A percentile compares a stretch with the other conserved stretches of the same genome.
These are phyloP conservation scores for Sclerodermus sp. DNA, from an alignment of 2,888 invertebrate species.

Conservation along the genomic window DNA sequence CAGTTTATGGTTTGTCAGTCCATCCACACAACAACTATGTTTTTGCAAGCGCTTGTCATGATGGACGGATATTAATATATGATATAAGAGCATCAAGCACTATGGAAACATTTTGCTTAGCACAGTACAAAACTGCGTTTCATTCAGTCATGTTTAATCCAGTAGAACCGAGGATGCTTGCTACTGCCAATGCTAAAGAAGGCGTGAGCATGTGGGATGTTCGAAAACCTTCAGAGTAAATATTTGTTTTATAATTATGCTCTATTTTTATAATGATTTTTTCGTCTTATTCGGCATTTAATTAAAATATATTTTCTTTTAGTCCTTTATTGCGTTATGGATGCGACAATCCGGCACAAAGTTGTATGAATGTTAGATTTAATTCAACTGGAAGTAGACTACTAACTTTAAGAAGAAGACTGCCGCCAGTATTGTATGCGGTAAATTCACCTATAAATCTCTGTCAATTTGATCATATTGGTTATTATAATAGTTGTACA, in stretches of 20 bases:
- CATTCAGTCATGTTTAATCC: conserved; percentile 96
- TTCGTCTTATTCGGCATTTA: too few relatives aligned
- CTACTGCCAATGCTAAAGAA: conserved; percentile 87
- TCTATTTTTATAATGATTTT: not conserved
- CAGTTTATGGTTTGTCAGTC: conserved; percentile 86
- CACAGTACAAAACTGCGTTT: conserved; percentile 76
- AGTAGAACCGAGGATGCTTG: conserved; percentile 74
- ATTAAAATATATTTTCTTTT: too few relatives aligned
- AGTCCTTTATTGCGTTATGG: conserved; percentile 75
- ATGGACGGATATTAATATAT: conserved; percentile 83
- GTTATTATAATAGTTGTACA: conserved; percentile 94
- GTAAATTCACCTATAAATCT: conserved; percentile 70
- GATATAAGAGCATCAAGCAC: conserved; percentile 69
- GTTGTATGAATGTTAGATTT: conserved; percentile 92
- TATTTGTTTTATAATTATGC: not conserved
- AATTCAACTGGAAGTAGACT: conserved; percentile 77
- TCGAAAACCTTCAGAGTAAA: conserved; percentile 79
- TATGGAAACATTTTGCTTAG: conserved; percentile 67
- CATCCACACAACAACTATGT: conserved; percentile 83
- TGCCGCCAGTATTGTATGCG: conserved; percentile 82
- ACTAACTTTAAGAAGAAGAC: conserved; percentile 80
- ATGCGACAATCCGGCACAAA: conserved; percentile 65
- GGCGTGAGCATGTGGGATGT: conserved; percentile 91
- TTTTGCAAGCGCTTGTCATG: conserved; percentile 89
- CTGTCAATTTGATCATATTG: conserved; percentile 86